Evolutionary conservation across 2,888 invertebrate species (phyloP).

Genomic region (Petrolisthes manimaculis): DNA sequence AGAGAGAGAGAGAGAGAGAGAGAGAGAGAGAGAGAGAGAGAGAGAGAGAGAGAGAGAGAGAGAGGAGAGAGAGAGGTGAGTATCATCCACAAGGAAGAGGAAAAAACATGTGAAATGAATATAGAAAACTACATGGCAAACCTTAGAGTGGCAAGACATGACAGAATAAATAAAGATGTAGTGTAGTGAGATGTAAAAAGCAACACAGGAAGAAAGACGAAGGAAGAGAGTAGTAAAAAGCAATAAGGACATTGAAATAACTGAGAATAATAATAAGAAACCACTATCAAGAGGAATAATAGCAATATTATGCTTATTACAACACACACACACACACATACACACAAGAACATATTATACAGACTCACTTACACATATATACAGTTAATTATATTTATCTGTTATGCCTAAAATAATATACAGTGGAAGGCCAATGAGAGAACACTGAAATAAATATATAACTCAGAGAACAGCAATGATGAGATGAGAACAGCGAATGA

Average conservation of each 20-base stretch:
- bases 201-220: neutral
- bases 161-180: constrained; percentile 3
- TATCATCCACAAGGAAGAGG: neutral
- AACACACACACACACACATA: too few relatives aligned
- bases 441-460: too few relatives aligned
- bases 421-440: too few relatives aligned
- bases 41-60: constrained; percentile 4
- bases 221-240: too few relatives aligned
- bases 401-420: too few relatives aligned
- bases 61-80: neutral
- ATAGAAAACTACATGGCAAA: neutral
- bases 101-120: too few relatives aligned
- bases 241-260: neutral
- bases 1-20: neutral
- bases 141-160: neutral
- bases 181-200: constrained; percentile 5
- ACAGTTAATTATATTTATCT: too few relatives aligned
- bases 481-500: too few relatives aligned
- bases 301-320: constrained; percentile 49
- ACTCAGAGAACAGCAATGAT: too few relatives aligned
- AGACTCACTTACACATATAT: too few relatives aligned
- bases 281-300: too few relatives aligned
- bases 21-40: constrained; percentile 4
- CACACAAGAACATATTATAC: too few relatives aligned
- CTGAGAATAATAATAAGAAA: constrained; percentile 26